These are phyloP conservation scores for Rotaria sp. DNA, from an alignment of 2,888 invertebrate species.

Conservation along the genomic window DNA sequence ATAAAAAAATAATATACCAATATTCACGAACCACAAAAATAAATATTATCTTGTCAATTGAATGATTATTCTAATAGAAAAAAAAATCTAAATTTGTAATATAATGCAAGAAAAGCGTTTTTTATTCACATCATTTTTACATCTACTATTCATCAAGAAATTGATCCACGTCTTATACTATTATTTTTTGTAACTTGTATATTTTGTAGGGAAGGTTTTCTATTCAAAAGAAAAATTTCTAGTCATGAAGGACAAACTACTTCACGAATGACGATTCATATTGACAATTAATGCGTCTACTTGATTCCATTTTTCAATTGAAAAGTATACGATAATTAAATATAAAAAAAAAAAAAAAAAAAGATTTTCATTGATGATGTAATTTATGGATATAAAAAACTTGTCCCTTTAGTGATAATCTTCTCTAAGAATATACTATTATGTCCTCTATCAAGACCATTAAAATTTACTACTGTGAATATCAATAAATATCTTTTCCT, in stretches of 20 bases:
- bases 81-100: too few relatives aligned
- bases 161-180: neutral
- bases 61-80: too few relatives aligned
- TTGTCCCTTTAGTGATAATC: neutral
- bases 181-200: neutral
- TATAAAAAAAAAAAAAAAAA: neutral
- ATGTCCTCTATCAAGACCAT: too few relatives aligned
- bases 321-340: neutral
- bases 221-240: neutral
- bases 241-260: neutral
- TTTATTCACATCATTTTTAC: too few relatives aligned
- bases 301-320: neutral
- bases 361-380: neutral
- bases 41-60: too few relatives aligned
- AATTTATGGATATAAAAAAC: neutral
- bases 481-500: too few relatives aligned
- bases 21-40: too few relatives aligned
- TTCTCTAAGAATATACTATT: too few relatives aligned
- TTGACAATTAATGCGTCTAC: neutral
- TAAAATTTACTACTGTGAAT: too few relatives aligned
- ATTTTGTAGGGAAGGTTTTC: neutral
- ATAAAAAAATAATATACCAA: too few relatives aligned
- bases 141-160: neutral
- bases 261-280: neutral
- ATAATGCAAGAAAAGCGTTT: too few relatives aligned